A percentile compares a stretch with the other conserved stretches of the same genome.
phyloP scores from a whole-genome alignment of 1,140 invertebrate species.

The Proales similis region DNA sequence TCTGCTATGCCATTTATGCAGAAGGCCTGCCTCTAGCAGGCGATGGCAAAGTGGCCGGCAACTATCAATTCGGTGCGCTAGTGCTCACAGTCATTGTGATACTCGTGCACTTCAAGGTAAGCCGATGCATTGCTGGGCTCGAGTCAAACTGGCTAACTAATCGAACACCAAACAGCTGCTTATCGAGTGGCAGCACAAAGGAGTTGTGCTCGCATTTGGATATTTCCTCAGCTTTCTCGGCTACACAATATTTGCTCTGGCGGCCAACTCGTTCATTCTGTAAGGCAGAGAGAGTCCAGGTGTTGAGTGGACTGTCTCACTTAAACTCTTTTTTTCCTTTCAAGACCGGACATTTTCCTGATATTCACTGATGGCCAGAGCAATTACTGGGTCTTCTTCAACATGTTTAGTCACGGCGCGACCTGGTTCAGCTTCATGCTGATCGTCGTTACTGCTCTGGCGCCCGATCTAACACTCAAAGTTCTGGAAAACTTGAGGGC shows the following conservation, averaged over 20 bases:
- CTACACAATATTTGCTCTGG: conserved; percentile 15
- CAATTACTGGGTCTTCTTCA: conserved; percentile 28
- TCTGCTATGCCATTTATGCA: background rate
- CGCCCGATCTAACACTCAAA: conserved; percentile 26
- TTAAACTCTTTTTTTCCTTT: background rate
- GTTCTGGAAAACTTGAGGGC: conserved; percentile 7
- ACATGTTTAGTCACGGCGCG: conserved; percentile 9
- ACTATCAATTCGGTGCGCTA: conserved; percentile 11
- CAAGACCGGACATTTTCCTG: background rate
- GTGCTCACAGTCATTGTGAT: conserved; percentile 18
- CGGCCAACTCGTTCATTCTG: conserved; percentile 23
- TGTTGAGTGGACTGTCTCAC: background rate
- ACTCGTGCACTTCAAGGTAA: conserved; percentile 32
- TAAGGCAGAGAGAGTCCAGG: background rate
- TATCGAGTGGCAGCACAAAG: conserved; percentile 31
- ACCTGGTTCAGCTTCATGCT: conserved; percentile 15
- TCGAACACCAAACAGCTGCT: background rate
- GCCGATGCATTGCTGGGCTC: background rate
- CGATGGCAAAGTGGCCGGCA: conserved; percentile 22
- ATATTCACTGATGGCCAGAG: conserved; percentile 16
- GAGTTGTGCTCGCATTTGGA: conserved; percentile 5
- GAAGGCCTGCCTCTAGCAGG: background rate
- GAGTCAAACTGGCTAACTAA: background rate
- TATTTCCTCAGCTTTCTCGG: conserved; percentile 9
- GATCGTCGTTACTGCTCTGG: background rate